A percentile compares a stretch with the other conserved stretches of the same genome.
These are phyloP conservation scores for Berghia stephanieae DNA, from an alignment of 1,140 invertebrate species.

Conservation along the genomic window DNA sequence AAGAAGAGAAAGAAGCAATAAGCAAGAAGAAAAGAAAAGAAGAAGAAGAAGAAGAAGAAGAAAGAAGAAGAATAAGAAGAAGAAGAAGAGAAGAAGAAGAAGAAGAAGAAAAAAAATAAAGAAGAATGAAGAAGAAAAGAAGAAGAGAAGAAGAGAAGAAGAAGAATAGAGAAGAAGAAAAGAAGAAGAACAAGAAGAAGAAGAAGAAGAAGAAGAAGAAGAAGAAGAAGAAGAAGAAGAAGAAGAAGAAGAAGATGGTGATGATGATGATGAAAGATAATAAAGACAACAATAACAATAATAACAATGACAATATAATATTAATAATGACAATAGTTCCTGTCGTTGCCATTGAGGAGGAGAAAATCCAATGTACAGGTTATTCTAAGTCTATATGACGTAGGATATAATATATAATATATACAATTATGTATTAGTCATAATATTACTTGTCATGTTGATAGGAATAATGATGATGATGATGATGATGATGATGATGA, in stretches of 20 bases:
- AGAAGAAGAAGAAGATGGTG: no score
- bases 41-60: background rate
- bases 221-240: background rate
- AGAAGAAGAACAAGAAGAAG: background rate
- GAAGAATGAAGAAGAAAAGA: background rate
- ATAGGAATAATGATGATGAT: background rate
- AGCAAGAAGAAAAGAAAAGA: background rate
- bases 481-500: slow-evolving; percentile 2
- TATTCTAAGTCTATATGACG: background rate
- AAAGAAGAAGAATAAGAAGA: background rate
- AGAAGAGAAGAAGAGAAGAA: background rate
- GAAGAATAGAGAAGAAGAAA: background rate
- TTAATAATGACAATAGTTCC: background rate
- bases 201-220: background rate
- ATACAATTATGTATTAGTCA: background rate
- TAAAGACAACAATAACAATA: background rate
- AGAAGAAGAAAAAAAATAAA: background rate
- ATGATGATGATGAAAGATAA: slow-evolving; percentile 28
- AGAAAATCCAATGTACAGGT: background rate
- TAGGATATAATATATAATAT: background rate
- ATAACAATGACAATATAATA: background rate
- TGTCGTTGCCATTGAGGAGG: background rate
- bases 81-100: background rate
- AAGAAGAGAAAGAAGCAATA: background rate
- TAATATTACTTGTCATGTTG: background rate